Base-by-base conservation (phyloP, 2,888 invertebrate genomes). In the Ornithoptera alexandrae region DNA sequence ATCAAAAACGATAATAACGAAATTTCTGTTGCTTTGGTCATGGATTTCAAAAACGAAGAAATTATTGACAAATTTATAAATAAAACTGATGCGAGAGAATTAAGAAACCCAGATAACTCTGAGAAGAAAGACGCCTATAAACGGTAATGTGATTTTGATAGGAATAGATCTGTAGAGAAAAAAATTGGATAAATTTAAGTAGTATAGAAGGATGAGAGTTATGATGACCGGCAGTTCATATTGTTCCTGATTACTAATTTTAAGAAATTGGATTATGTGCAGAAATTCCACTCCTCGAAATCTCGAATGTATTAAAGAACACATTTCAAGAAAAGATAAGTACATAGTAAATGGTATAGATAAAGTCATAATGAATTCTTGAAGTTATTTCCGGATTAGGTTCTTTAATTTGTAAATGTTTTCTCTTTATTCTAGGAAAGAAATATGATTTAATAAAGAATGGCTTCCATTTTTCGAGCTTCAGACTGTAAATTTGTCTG, bases 241-340 rank as follows among this genome's bases (percentile, higher is more conserved):
- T 20, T 42, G 8, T 61, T n/a, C 5, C n/a, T 61, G 6, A 20
- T 42, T 42, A n/a, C 24, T 7, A 36, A 15, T n/a, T 62, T 62
- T 20, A 42, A 42, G 3, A 62, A 62, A 46, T 20, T 62, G 39
- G 20, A 42, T 4, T 12, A 42, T 46, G n/a, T 12, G 42, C 39
- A 50, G 15, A 62, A 50, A 50, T 62, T 62, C 24, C n/a, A 62
- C 46, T 46, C 18, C 46, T 62, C 46, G 50, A 24, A 62, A 50
- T 42, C 18, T 62, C 42, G n/a, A 62, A 42, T 1, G 61, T 39
- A n/a, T 60, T 60, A 60, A 60, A 36, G 60, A 60, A n/a, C 18
- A 30, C 60, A 18, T 39, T 60, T 36, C n/a, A 42, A 42, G 61
- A 61, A 8, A 61, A 42, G 7, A 0, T n/a, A 42, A 20, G 12